Evolutionary conservation across 2,113 vertebrate genomes (phyloP).

Genomic region (Australoheros scitulus): DNA sequence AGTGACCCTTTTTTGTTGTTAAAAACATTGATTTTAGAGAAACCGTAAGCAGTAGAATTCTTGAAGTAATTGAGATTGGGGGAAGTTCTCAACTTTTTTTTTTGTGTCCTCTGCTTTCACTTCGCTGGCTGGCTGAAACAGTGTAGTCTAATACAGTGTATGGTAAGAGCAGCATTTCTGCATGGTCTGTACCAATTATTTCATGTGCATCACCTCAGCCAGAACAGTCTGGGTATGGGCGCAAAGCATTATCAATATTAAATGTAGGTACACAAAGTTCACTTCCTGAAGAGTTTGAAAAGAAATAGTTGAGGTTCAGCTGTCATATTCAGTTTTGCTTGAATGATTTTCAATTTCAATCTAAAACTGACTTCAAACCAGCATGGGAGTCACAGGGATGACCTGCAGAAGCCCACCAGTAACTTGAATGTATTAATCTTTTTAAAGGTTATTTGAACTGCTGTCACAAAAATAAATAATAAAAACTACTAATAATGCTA

Average conservation of each 20-base stretch:
- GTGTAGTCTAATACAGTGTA: not conserved
- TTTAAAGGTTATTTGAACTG: not conserved
- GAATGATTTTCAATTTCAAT: conserved; percentile 9
- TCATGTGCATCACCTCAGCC: not conserved
- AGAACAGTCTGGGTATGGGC: not conserved
- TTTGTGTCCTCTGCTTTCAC: not conserved
- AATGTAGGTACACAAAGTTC: not conserved
- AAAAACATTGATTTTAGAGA: fast-evolving
- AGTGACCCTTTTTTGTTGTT: not conserved
- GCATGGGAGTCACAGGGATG: not conserved
- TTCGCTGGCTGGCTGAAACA: not conserved
- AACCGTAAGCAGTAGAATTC: not conserved
- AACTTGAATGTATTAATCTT: not conserved
- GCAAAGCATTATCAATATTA: conserved; percentile 3
- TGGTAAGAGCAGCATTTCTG: not conserved
- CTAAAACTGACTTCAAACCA: not conserved
- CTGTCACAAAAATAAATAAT: not conserved
- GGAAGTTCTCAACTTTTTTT: not conserved
- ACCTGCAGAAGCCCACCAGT: not conserved
- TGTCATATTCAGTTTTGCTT: not conserved
- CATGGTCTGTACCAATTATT: not conserved
- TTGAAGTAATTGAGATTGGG: not conserved
- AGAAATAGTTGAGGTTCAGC: not conserved
- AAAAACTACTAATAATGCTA: not conserved
- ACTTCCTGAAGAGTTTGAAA: conserved; percentile 2